Percentiles rank a stretch among this genome's conserved stretches.
Conservation (phyloP, 2,113 vertebrate genomes). For the Neopipo cinnamomea region DNA sequence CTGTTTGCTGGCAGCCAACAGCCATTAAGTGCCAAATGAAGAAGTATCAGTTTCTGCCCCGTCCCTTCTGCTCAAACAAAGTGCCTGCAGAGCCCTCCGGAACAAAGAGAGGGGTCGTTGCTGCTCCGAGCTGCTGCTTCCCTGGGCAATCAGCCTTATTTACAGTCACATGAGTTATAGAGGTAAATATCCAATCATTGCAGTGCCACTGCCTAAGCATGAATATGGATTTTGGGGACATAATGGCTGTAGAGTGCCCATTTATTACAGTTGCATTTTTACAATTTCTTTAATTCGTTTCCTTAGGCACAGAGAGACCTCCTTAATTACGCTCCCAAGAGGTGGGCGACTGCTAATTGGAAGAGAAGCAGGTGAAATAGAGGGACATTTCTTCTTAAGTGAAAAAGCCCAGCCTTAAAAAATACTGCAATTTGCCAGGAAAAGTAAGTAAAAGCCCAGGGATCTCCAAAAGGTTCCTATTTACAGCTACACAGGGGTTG, state of each 20-base stretch:
- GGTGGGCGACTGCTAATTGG: slow-evolving; percentile 69
- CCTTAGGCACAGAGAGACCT: slow-evolving; percentile 67
- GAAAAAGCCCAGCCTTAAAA: slow-evolving; percentile 21
- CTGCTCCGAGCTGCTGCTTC: slow-evolving; percentile 4
- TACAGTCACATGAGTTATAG: slow-evolving; percentile 20
- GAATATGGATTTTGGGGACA: slow-evolving; percentile 56
- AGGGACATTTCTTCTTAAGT: slow-evolving; percentile 53
- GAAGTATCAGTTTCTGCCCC: slow-evolving; percentile 10
- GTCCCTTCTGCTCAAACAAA: slow-evolving; percentile 23
- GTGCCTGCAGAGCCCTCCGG: neutral
- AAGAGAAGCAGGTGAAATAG: slow-evolving; percentile 72
- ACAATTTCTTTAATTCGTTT: slow-evolving; percentile 73
- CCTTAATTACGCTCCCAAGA: slow-evolving; percentile 73
- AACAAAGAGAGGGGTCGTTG: slow-evolving; percentile 29
- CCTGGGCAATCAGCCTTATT: slow-evolving; percentile 45
- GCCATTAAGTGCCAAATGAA: slow-evolving; percentile 11
- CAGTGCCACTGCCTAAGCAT: neutral
- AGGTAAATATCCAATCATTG: slow-evolving; percentile 35
- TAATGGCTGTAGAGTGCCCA: slow-evolving; percentile 43
- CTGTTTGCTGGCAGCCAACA: slow-evolving; percentile 22
- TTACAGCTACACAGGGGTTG: neutral
- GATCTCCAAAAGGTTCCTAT: neutral
- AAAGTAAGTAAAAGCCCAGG: neutral
- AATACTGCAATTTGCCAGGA: slow-evolving; percentile 25
- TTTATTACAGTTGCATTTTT: slow-evolving; percentile 65